Conservation (phyloP, 1,140 invertebrate genomes). For the Cardiocondyla obscurior region DNA sequence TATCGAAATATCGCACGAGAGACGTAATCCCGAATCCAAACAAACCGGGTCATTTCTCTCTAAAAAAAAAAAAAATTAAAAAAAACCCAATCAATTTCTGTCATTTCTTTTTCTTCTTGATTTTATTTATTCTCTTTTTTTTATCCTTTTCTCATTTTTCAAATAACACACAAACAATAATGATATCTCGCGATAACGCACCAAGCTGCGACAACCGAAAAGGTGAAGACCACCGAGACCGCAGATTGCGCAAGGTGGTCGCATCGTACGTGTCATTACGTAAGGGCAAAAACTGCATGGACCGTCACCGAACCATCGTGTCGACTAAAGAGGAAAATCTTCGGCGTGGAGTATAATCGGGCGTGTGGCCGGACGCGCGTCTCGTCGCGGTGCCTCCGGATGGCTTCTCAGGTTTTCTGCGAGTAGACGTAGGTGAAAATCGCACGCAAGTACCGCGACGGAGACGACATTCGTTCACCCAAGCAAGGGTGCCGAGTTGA, state of each 20-base stretch:
- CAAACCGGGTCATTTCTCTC: background rate
- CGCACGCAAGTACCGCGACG: background rate
- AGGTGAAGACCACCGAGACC: slow-evolving; percentile 7
- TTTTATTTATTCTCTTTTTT: background rate
- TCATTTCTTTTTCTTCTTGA: background rate
- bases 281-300: slow-evolving; percentile 41
- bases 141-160: background rate
- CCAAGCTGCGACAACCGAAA: slow-evolving; percentile 3
- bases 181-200: background rate
- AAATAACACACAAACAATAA: too few relatives aligned
- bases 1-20: background rate
- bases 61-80: background rate
- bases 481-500: background rate
- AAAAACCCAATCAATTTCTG: background rate
- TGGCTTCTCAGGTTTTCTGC: background rate
- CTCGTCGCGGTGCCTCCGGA: background rate
- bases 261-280: slow-evolving; percentile 36
- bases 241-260: slow-evolving; percentile 25
- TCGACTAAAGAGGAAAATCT: background rate
- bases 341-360: background rate
- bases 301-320: background rate
- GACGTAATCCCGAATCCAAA: background rate
- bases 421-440: background rate
- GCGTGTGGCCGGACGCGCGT: background rate
- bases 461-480: background rate